Evolutionary conservation across 2,888 invertebrate genomes (phyloP).

Genomic region (Lasius fuliginosus): DNA sequence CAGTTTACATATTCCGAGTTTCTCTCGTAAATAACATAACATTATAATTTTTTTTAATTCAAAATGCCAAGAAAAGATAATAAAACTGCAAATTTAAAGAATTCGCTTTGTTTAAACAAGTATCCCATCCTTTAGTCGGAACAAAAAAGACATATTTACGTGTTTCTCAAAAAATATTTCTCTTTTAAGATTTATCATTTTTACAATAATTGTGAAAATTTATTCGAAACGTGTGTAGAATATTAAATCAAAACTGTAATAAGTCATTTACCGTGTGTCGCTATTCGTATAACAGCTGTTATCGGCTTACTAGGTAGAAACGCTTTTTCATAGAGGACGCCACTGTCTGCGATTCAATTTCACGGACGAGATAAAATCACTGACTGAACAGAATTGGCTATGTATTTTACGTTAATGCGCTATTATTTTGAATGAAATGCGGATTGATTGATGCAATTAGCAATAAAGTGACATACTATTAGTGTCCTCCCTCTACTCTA

Average conservation of each 20-base stretch:
- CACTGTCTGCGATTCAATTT: background rate
- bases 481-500: no score
- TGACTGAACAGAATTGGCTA: background rate
- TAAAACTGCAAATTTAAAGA: background rate
- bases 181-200: background rate
- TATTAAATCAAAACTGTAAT: background rate
- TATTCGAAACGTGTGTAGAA: background rate
- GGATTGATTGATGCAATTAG: no score
- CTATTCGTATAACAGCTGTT: background rate
- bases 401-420: background rate
- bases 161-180: background rate
- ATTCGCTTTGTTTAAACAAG: background rate
- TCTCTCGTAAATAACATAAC: background rate
- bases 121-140: background rate
- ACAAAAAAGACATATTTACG: background rate
- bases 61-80: background rate
- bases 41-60: background rate
- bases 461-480: no score
- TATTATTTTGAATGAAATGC: background rate
- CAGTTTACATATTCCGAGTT: background rate
- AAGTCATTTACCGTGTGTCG: background rate
- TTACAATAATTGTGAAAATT: background rate
- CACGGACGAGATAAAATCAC: background rate
- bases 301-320: background rate
- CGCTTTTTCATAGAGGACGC: background rate